phyloP scores from a whole-genome alignment of 2,888 invertebrate species.

The Erebia palarica region DNA sequence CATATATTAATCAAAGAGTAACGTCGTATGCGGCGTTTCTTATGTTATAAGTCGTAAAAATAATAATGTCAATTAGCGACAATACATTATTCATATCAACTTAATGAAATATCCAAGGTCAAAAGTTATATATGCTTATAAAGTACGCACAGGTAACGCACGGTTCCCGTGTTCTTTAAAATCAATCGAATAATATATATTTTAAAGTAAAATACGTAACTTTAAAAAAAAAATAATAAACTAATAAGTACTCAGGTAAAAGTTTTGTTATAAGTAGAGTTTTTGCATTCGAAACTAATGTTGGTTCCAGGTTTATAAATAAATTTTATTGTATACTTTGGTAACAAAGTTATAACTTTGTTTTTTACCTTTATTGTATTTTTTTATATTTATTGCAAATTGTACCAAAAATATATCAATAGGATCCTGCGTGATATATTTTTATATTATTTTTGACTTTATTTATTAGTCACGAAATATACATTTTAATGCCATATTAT shows the following conservation, averaged over 20 bases:
- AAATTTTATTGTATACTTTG: conserved; percentile 3
- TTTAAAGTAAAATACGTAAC: too few species aligned
- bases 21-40: conserved; percentile 11
- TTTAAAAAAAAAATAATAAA: too few species aligned
- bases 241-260: too few species aligned
- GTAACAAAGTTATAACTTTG: not conserved
- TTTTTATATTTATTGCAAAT: conserved; percentile 24
- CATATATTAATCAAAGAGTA: not conserved
- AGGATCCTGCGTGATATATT: conserved; percentile 26
- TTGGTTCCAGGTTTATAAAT: conserved; percentile 6
- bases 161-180: too few species aligned
- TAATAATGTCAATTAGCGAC: not conserved
- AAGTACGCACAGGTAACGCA: too few species aligned
- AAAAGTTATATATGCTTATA: too few species aligned
- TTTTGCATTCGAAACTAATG: not conserved
- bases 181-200: too few species aligned
- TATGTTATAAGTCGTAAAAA: not conserved
- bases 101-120: too few species aligned
- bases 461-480: conserved; percentile 36
- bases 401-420: conserved; percentile 40
- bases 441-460: conserved; percentile 31
- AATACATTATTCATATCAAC: too few species aligned
- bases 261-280: too few species aligned
- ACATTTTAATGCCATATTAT: conserved; percentile 43
- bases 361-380: not conserved